Evolutionary conservation across 2,797 vertebrate genomes (phyloP).

Genomic region (Microctenopoma stevenorrisi): DNA sequence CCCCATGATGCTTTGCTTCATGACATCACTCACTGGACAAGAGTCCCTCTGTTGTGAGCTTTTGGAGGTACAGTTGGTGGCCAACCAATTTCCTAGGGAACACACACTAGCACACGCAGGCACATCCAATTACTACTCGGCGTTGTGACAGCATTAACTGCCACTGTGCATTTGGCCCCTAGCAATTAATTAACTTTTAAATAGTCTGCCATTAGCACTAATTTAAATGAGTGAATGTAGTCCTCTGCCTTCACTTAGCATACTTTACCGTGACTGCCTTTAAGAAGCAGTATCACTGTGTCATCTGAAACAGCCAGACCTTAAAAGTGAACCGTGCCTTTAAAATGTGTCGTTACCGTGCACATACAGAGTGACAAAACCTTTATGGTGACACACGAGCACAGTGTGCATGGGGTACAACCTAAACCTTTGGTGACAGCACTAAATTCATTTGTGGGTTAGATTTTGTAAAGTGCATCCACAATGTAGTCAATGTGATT

Average conservation of each 20-base stretch:
- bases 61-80: conserved; percentile 40
- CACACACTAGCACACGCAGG: conserved; percentile 36
- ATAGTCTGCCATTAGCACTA: conserved; percentile 79
- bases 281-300: conserved; percentile 42
- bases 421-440: background rate
- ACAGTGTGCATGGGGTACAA: background rate
- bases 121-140: conserved; percentile 70
- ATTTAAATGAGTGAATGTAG: conserved; percentile 75
- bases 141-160: conserved; percentile 75
- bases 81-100: conserved; percentile 46
- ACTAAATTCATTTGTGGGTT: background rate
- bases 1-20: conserved; percentile 16
- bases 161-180: conserved; percentile 73
- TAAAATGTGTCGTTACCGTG: conserved; percentile 27
- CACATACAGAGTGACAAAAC: conserved; percentile 18
- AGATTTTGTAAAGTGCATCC: background rate
- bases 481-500: background rate
- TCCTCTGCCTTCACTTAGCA: conserved; percentile 62
- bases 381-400: conserved; percentile 8
- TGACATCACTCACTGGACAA: conserved; percentile 5
- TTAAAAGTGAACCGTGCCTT: conserved; percentile 27
- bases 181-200: conserved; percentile 79
- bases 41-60: conserved; percentile 17
- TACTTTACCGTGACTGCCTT: conserved; percentile 46
- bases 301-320: conserved; percentile 22